Percentiles rank a stretch among this genome's conserved stretches.
Conservation (phyloP, 1,140 invertebrate genomes). For the Gryon sp. region DNA sequence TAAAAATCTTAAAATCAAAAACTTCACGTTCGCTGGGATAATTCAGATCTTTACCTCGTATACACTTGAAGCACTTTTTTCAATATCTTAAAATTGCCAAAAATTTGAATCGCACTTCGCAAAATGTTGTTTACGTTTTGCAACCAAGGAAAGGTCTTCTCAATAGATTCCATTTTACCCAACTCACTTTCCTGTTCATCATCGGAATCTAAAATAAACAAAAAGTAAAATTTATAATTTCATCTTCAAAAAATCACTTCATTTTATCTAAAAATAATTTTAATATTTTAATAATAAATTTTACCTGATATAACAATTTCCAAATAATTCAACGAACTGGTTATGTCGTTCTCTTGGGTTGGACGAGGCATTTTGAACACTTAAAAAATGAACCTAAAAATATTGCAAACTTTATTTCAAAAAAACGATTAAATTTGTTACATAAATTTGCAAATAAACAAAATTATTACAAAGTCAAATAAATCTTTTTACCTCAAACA, state of each 20-base stretch:
- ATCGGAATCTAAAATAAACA: slow-evolving; percentile 29
- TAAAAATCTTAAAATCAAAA: too few relatives aligned
- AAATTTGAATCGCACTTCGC: slow-evolving; percentile 59
- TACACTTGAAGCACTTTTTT: slow-evolving; percentile 64
- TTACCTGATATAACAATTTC: slow-evolving; percentile 41
- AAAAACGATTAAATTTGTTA: too few relatives aligned
- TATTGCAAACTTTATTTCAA: too few relatives aligned
- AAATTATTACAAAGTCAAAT: too few relatives aligned
- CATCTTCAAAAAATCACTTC: not conserved
- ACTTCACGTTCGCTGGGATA: too few relatives aligned
- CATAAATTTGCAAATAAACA: too few relatives aligned
- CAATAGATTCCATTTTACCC: slow-evolving; percentile 13
- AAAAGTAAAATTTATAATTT: not conserved
- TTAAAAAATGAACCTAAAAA: too few relatives aligned
- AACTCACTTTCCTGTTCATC: slow-evolving; percentile 4
- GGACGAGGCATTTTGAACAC: slow-evolving; percentile 58
- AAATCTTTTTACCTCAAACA: too few relatives aligned
- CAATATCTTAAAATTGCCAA: slow-evolving; percentile 57
- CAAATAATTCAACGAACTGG: slow-evolving; percentile 49
- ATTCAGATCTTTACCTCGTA: slow-evolving; percentile 34
- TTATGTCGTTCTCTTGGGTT: slow-evolving; percentile 63
- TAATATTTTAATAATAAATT: slow-evolving; percentile 2
- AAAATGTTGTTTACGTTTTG: slow-evolving; percentile 62
- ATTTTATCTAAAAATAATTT: not conserved
- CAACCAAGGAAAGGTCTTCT: slow-evolving; percentile 67